Evolutionary conservation across 2,797 vertebrate species (phyloP).

Genomic region (Peromyscus nudipes): DNA sequence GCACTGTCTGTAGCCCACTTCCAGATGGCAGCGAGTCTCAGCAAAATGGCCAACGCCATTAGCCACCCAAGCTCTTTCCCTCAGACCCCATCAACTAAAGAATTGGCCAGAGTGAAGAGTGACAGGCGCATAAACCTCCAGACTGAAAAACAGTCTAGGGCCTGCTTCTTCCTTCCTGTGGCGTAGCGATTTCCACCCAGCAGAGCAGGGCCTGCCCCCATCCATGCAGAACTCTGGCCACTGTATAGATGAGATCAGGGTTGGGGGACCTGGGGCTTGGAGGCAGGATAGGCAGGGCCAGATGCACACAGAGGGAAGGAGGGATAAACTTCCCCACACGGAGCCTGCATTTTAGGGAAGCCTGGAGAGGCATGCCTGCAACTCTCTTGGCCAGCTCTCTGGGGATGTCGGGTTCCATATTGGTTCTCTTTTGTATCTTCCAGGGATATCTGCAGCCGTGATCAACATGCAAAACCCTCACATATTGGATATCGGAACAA

Average conservation of each 20-base stretch:
- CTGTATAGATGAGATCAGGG: not conserved
- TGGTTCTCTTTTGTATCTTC: not conserved
- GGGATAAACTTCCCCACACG: not conserved
- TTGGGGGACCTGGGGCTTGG: not conserved
- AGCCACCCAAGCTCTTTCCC: not conserved
- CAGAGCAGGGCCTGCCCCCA: not conserved
- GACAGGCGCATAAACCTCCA: not conserved
- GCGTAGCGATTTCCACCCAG: not conserved
- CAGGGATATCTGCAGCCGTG: not conserved
- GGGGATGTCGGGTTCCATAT: not conserved
- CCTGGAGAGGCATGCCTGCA: rapidly evolving
- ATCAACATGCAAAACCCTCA: not conserved
- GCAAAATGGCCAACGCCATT: not conserved
- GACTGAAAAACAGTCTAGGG: not conserved
- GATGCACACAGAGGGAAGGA: not conserved
- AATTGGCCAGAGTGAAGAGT: not conserved
- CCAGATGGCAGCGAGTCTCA: not conserved
- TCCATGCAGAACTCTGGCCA: not conserved
- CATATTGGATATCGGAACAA: not conserved
- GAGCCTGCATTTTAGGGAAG: not conserved
- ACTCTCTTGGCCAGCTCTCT: rapidly evolving
- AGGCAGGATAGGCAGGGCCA: not conserved
- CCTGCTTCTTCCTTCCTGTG: not conserved
- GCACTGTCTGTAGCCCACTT: not conserved
- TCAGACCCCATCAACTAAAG: not conserved